These are phyloP conservation scores for Prionailurus bengalensis DNA, from an alignment of 2,113 vertebrate genomes.

Conservation along the genomic window DNA sequence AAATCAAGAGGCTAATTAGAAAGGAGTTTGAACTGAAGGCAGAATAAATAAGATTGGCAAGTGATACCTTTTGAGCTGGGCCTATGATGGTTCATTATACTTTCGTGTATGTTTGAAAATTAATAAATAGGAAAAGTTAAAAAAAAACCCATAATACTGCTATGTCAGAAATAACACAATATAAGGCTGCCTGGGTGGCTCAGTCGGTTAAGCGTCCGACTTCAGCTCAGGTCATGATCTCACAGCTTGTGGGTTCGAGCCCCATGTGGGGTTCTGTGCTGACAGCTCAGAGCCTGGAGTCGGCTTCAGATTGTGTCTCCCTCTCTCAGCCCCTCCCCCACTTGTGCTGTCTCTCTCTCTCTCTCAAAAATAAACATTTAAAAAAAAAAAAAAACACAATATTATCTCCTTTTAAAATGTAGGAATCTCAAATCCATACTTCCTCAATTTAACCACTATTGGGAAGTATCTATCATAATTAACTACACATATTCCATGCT, in stretches of 20 bases:
- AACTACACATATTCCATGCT: slow-evolving; percentile 2
- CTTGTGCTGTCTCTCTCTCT: no score
- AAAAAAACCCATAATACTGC: neutral
- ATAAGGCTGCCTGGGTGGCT: neutral
- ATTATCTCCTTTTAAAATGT: slow-evolving; percentile 14
- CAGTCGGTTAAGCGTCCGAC: no score
- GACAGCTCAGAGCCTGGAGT: no score
- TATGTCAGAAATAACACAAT: slow-evolving; percentile 25
- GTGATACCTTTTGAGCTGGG: neutral
- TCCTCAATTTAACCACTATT: neutral
- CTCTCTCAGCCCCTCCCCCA: no score
- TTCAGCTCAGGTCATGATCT: no score
- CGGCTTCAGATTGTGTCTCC: no score
- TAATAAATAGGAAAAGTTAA: neutral
- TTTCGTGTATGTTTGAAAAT: slow-evolving; percentile 15
- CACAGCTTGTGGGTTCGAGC: no score
- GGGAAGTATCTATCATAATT: neutral
- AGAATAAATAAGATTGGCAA: neutral
- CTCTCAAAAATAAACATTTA: no score
- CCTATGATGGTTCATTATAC: neutral
- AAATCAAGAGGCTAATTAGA: slow-evolving; percentile 30
- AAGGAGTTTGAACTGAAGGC: slow-evolving; percentile 1
- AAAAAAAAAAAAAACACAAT: neutral
- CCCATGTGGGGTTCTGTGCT: no score
- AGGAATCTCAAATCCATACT: slow-evolving; percentile 2